A percentile compares a stretch with the other conserved stretches of the same genome.
phyloP scores from a whole-genome alignment of 2,888 invertebrate genomes.

The Antitype chi region DNA sequence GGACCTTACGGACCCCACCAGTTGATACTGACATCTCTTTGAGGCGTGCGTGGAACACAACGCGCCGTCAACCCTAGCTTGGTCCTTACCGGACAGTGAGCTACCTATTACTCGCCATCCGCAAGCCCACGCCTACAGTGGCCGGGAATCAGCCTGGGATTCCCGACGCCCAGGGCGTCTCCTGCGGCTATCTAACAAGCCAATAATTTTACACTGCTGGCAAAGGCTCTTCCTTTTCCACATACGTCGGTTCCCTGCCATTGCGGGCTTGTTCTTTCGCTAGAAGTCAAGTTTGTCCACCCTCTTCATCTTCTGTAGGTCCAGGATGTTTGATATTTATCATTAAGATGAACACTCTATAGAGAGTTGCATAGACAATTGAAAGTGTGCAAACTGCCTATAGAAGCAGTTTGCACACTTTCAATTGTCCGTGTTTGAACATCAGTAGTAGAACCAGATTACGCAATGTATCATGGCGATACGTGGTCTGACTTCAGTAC shows the following conservation, averaged over 20 bases:
- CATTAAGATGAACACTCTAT: background rate
- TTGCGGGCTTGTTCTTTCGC: background rate
- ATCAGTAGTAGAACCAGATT: too few relatives aligned
- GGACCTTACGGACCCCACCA: too few relatives aligned
- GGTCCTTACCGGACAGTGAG: too few relatives aligned
- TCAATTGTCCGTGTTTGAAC: background rate
- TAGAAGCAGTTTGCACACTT: background rate
- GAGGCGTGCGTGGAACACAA: too few relatives aligned
- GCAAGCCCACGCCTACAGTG: too few relatives aligned
- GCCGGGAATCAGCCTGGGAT: too few relatives aligned
- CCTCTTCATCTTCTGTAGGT: background rate
- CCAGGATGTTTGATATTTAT: background rate
- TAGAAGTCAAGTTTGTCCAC: background rate
- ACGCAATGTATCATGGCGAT: background rate
- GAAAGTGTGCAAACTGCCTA: too few relatives aligned
- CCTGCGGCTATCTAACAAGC: background rate
- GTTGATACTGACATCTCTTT: too few relatives aligned
- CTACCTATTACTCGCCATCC: too few relatives aligned
- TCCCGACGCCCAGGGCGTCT: too few relatives aligned
- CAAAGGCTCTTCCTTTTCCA: background rate
- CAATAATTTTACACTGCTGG: background rate
- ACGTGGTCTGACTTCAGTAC: background rate
- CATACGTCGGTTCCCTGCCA: background rate
- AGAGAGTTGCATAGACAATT: too few relatives aligned
- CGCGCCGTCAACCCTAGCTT: too few relatives aligned